phyloP scores from a whole-genome alignment of 2,888 invertebrate species.

The Metellina segmentata region DNA sequence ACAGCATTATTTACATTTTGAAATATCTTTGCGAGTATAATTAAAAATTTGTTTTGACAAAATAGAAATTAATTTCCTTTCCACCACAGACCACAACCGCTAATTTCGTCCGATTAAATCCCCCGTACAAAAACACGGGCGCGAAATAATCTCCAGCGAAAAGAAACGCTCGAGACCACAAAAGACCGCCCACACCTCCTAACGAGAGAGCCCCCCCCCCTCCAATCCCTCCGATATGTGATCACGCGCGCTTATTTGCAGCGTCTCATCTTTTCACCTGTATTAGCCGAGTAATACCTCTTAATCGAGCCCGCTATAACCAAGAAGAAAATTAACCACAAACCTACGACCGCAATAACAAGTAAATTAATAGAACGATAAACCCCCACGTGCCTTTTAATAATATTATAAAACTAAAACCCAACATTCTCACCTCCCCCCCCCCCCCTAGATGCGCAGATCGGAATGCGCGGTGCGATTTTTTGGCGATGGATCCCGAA shows the following conservation, averaged over 20 bases:
- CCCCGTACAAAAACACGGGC: not conserved
- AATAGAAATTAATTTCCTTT: no score
- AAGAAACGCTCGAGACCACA: not conserved
- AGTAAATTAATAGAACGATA: slow-evolving; percentile 72
- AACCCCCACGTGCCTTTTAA: slow-evolving; percentile 47
- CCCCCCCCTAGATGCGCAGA: no score
- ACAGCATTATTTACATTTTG: no score
- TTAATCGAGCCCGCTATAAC: slow-evolving; percentile 58
- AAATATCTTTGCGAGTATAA: no score
- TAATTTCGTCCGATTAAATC: not conserved
- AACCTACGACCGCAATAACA: slow-evolving; percentile 69
- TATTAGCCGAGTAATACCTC: slow-evolving; percentile 62
- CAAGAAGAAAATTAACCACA: slow-evolving; percentile 73
- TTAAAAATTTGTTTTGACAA: no score
- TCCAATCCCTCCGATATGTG: not conserved
- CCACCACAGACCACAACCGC: not conserved
- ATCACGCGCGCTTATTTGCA: slow-evolving; percentile 12
- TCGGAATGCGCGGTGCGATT: not conserved
- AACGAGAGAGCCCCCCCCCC: not conserved
- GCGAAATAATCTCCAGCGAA: not conserved
- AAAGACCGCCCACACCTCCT: not conserved
- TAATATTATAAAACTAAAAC: slow-evolving; percentile 70
- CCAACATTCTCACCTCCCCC: not conserved
- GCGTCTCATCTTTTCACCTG: slow-evolving; percentile 29
- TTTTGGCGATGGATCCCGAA: slow-evolving; percentile 45